These are phyloP conservation scores for Macaria liturata DNA, from an alignment of 2,888 invertebrate genomes.

Conservation along the genomic window DNA sequence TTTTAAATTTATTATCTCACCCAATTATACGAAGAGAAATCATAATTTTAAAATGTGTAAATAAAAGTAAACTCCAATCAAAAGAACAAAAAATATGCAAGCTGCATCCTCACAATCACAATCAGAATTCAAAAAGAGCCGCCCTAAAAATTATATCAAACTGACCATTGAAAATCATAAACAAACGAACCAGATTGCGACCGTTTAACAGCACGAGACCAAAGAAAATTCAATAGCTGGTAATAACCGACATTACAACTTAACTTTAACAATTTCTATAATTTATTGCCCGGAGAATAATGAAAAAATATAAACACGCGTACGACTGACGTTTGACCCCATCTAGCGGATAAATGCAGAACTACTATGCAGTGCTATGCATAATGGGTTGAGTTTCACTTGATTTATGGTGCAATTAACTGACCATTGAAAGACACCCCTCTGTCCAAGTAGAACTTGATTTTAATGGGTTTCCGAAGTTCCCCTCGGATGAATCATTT, in stretches of 20 bases:
- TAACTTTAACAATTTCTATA: slow-evolving; percentile 28
- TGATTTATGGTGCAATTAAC: slow-evolving; percentile 80
- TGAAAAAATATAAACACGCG: slow-evolving; percentile 36
- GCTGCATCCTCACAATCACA: background rate
- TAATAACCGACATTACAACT: slow-evolving; percentile 51
- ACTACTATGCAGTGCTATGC: slow-evolving; percentile 51
- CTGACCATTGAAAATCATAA: slow-evolving; percentile 23
- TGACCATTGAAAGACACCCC: slow-evolving; percentile 69
- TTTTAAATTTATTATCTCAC: no score
- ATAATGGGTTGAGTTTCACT: slow-evolving; percentile 48
- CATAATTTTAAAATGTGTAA: no score
- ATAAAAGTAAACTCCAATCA: background rate
- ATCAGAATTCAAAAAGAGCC: slow-evolving; percentile 5
- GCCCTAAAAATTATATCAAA: slow-evolving; percentile 20
- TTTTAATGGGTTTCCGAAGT: slow-evolving; percentile 65
- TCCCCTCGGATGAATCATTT: slow-evolving; percentile 44
- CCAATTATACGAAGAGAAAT: no score
- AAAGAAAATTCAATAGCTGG: slow-evolving; percentile 49
- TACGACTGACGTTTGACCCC: slow-evolving; percentile 52
- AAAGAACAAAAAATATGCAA: slow-evolving; percentile 4
- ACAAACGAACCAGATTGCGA: slow-evolving; percentile 42
- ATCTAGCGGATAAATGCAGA: slow-evolving; percentile 60
- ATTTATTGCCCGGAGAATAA: slow-evolving; percentile 40
- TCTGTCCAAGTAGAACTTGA: slow-evolving; percentile 34
- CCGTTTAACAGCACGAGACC: slow-evolving; percentile 59